A percentile compares a stretch with the other conserved stretches of the same genome.
Conservation (phyloP, 2,888 invertebrate species). For the Hedychridium roseum region DNA sequence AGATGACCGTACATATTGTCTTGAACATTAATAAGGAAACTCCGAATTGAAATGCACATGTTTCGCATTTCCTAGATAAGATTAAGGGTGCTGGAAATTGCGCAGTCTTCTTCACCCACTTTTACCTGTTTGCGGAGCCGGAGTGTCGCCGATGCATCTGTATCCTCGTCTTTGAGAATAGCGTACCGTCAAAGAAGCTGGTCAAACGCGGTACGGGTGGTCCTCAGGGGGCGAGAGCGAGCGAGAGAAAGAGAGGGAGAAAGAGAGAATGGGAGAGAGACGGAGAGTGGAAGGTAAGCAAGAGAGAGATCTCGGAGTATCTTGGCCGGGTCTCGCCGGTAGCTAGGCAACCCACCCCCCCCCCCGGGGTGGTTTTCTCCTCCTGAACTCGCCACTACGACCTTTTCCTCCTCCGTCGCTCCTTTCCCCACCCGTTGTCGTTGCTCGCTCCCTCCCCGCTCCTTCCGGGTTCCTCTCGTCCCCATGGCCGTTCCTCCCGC, state of each 20-base stretch:
- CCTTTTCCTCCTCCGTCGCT: conserved; percentile 30
- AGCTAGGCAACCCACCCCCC: conserved; percentile 61
- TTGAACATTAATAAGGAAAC: too few relatives aligned
- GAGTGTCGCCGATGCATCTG: too few relatives aligned
- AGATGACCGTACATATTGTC: too few relatives aligned
- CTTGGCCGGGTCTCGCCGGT: conserved; percentile 64
- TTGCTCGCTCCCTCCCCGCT: conserved; percentile 1
- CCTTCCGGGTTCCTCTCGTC: background rate
- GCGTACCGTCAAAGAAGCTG: conserved; percentile 23
- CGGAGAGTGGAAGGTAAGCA: conserved; percentile 24
- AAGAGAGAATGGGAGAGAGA: conserved; percentile 33
- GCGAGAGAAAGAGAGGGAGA: conserved; percentile 46
- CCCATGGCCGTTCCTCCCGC: conserved; percentile 2
- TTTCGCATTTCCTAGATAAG: too few relatives aligned
- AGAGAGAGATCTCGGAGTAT: conserved; percentile 57
- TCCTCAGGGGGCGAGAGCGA: conserved; percentile 22
- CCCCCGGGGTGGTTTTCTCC: conserved; percentile 34
- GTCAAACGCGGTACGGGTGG: conserved; percentile 36
- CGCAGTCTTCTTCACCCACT: too few relatives aligned
- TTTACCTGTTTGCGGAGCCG: too few relatives aligned
- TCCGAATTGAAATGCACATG: too few relatives aligned
- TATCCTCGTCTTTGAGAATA: too few relatives aligned
- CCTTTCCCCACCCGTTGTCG: conserved; percentile 10
- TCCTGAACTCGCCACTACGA: conserved; percentile 31
- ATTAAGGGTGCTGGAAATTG: too few relatives aligned